A percentile compares a stretch with the other conserved stretches of the same genome.
phyloP scores from a whole-genome alignment of 1,140 invertebrate species.

The Drosophila setifemur region DNA sequence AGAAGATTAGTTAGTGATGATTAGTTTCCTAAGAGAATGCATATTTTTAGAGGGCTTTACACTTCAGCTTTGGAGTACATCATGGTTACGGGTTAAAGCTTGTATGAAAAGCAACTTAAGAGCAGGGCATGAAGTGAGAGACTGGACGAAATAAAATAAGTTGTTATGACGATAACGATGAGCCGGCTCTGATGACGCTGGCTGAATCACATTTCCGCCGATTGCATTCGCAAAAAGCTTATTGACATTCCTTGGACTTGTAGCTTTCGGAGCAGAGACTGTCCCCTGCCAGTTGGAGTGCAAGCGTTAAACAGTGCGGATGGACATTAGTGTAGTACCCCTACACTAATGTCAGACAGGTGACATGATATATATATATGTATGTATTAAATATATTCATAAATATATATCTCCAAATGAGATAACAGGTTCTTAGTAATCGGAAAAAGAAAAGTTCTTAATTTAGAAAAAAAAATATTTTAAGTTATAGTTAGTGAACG shows the following conservation, averaged over 20 bases:
- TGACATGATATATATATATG: not conserved
- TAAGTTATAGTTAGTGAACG: no score
- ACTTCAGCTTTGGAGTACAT: conserved; percentile 74
- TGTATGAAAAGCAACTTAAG: conserved; percentile 17
- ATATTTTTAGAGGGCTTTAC: conserved; percentile 37
- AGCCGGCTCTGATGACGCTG: conserved; percentile 32
- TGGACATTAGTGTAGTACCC: conserved; percentile 10
- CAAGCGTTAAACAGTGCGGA: conserved; percentile 20
- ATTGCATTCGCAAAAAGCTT: conserved; percentile 50
- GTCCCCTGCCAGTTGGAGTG: conserved; percentile 36
- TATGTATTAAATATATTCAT: no score
- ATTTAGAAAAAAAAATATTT: no score
- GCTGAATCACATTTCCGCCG: conserved; percentile 68
- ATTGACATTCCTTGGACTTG: conserved; percentile 41
- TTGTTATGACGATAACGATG: conserved; percentile 22
- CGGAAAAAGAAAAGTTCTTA: no score
- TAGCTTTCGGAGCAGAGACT: conserved; percentile 3
- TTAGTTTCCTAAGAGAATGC: not conserved
- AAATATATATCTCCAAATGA: no score
- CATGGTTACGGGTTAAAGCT: conserved; percentile 36
- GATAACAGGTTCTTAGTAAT: no score
- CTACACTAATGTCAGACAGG: not conserved
- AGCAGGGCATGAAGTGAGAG: conserved; percentile 22
- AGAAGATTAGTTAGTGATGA: not conserved
- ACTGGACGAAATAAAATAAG: conserved; percentile 49